Base-by-base conservation (phyloP, 2,888 invertebrate species). In the Diplolepis rosae region DNA sequence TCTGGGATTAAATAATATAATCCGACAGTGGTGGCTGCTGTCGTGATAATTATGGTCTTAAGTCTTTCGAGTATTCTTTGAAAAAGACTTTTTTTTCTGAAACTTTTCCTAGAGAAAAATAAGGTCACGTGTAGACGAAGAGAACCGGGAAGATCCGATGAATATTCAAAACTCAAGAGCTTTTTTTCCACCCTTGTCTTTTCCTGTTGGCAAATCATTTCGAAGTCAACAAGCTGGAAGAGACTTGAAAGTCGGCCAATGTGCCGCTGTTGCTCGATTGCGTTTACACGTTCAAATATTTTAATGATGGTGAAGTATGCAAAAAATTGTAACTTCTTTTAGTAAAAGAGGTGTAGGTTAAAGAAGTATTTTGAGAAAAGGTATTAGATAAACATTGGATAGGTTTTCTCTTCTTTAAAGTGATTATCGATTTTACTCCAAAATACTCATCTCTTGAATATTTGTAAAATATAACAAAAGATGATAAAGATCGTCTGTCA, bases 141-240 rank as follows among this genome's bases (percentile, higher is more conserved):
- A 82, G 77, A 78, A 80, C 80, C 77, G 79, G 82, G 80, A 82
- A 77, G 77, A 80, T 79, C 81, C 77, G 74, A 81, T 87, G 87
- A 87, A 87, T 87, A 87, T 87, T 87, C 84, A 86, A 84, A 82
- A 65, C 74, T 84, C 78, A 77, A 83, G 81, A 72, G 84, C 80
- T 81, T 83, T 83, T 82, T 78, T 78, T 76, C n/a, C 80, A 67
- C 66, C 48, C 69, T 71, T 72, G 48, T 69, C 32, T 72, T 69
- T 66, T 66, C 65, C 65, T 74, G 61, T 75, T 69, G 67, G 72
- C 70, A 52, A 52, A 66, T 51, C 54, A 65, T 65, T 70, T 48
- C 70, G 70, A 61, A 71, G 75, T 71, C 39, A 69, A 74, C 71
- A 71, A 42, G 71, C 35, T 56, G 42, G 50, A 67, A 72, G 68